Percentiles rank a stretch among this genome's conserved stretches.
phyloP scores from a whole-genome alignment of 2,888 invertebrate genomes.

The Xylocampa areola region DNA sequence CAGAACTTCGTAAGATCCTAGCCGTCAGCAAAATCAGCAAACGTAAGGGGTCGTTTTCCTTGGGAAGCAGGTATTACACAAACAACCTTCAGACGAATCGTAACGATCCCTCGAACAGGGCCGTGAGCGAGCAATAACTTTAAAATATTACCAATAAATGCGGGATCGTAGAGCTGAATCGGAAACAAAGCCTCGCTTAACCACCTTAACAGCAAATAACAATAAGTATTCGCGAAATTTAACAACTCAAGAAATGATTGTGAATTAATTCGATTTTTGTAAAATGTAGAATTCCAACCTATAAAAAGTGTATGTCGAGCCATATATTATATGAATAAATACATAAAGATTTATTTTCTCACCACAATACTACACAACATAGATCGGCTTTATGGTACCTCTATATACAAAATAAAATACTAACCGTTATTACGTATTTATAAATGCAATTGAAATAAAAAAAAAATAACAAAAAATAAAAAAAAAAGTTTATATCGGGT shows the following conservation, averaged over 20 bases:
- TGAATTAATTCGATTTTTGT: background rate
- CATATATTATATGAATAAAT: too few relatives aligned
- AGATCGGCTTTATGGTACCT: too few relatives aligned
- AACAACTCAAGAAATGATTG: background rate
- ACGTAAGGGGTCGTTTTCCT: slow-evolving; percentile 62
- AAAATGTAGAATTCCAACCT: too few relatives aligned
- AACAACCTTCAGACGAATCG: slow-evolving; percentile 61
- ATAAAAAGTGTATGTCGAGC: too few relatives aligned
- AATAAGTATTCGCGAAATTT: slow-evolving; percentile 22
- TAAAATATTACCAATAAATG: slow-evolving; percentile 64
- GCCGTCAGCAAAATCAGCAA: slow-evolving; percentile 62
- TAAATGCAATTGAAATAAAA: too few relatives aligned
- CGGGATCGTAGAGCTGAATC: slow-evolving; percentile 46
- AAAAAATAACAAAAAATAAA: too few relatives aligned
- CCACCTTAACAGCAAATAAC: slow-evolving; percentile 31
- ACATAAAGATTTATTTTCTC: too few relatives aligned
- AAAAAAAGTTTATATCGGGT: too few relatives aligned
- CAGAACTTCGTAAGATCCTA: slow-evolving; percentile 37
- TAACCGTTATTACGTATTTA: too few relatives aligned
- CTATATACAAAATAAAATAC: too few relatives aligned
- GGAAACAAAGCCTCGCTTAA: slow-evolving; percentile 30
- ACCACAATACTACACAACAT: too few relatives aligned
- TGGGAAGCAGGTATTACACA: slow-evolving; percentile 62
- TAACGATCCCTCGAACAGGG: slow-evolving; percentile 61
- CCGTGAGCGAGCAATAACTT: slow-evolving; percentile 58